These are phyloP conservation scores for Thermophis baileyi DNA, from an alignment of 2,113 vertebrate genomes.

Conservation along the genomic window DNA sequence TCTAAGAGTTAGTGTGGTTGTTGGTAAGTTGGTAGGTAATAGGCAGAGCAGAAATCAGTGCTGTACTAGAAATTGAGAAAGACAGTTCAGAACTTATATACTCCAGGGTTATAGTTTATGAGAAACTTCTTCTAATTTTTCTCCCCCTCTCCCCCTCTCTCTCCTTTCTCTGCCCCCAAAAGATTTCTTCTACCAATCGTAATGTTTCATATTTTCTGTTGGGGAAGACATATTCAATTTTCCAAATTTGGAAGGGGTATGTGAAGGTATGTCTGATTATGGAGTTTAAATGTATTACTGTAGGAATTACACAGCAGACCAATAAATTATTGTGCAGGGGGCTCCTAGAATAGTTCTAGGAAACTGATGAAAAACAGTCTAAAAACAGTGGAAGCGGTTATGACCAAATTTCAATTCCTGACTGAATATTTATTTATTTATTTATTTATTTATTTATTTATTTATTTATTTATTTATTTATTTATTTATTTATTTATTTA, in stretches of 20 bases:
- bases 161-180: not conserved
- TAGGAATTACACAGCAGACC: not conserved
- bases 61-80: slow-evolving; percentile 6
- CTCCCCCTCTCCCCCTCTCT: rapidly evolving
- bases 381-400: slow-evolving; percentile 20
- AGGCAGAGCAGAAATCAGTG: slow-evolving; percentile 25
- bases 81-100: not conserved
- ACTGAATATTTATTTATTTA: not conserved
- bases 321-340: not conserved
- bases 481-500: not conserved
- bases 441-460: too few relatives aligned
- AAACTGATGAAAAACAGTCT: not conserved
- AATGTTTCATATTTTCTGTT: not conserved
- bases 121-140: not conserved
- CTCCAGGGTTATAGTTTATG: not conserved
- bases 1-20: slow-evolving; percentile 37
- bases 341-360: not conserved
- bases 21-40: slow-evolving; percentile 42
- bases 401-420: not conserved
- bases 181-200: not conserved
- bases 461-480: not conserved
- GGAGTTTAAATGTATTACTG: not conserved
- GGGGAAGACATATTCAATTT: not conserved
- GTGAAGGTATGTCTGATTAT: not conserved
- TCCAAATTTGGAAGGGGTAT: not conserved